phyloP scores from a whole-genome alignment of 2,888 invertebrate genomes.

The Trypoxylon attenuatum region DNA sequence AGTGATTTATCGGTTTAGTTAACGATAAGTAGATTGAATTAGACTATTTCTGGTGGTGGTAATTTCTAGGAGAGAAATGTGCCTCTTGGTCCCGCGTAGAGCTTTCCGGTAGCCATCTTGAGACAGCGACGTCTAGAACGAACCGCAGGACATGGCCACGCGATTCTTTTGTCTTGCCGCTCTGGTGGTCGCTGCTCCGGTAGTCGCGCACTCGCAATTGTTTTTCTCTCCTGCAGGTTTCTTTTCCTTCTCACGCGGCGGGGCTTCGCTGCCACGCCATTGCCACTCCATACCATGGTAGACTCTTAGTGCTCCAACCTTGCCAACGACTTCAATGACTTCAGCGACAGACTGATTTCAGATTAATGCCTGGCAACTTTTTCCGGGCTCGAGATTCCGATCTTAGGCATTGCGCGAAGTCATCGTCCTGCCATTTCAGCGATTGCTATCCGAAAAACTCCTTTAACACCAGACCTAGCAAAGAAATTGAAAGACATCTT shows the following conservation, averaged over 20 bases:
- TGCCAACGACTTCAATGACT: not conserved
- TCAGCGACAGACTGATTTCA: not conserved
- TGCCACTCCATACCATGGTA: too few species aligned
- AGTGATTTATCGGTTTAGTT: not conserved
- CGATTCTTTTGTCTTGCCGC: conserved; percentile 66
- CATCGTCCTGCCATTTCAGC: too few species aligned
- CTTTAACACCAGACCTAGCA: too few species aligned
- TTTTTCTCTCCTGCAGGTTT: conserved; percentile 23
- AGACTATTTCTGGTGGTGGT: not conserved
- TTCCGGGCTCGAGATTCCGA: too few species aligned
- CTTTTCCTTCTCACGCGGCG: conserved; percentile 13
- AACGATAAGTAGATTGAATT: not conserved
- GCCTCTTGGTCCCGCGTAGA: too few species aligned
- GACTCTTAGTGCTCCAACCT: not conserved
- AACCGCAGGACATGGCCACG: conserved; percentile 41
- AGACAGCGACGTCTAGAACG: conserved; percentile 29
- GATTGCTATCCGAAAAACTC: too few species aligned
- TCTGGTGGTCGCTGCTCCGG: conserved; percentile 49
- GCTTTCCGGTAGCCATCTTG: conserved; percentile 53
- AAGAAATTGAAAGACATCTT: too few species aligned
- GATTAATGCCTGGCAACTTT: not conserved
- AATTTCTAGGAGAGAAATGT: too few species aligned
- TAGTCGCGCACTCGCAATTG: conserved; percentile 22
- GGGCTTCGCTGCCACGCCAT: not conserved
- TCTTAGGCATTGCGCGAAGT: too few species aligned